A percentile compares a stretch with the other conserved stretches of the same genome.
Conservation (phyloP, 2,797 vertebrate species). For the Cuniculus paca region DNA sequence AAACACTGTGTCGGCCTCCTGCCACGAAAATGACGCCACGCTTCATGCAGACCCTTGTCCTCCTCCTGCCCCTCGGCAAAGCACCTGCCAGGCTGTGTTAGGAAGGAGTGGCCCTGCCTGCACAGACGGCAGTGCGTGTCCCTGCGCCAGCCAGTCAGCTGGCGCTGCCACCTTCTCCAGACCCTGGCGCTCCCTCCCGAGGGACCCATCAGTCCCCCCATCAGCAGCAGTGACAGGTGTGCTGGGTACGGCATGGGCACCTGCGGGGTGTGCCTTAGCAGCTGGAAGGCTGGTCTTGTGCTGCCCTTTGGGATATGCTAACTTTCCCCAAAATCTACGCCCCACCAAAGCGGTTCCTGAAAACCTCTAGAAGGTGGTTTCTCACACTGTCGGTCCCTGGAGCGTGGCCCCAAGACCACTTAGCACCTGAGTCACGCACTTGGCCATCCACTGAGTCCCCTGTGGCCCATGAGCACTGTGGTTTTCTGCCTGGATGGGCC, state of each 20-base stretch:
- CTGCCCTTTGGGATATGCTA: neutral
- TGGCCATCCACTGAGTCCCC: neutral
- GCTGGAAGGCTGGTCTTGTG: too few species aligned
- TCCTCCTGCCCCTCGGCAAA: neutral
- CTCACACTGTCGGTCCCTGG: neutral
- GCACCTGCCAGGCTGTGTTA: constrained; percentile 56
- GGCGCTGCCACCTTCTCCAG: neutral
- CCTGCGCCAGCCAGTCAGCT: fast-evolving
- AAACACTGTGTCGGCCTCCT: constrained; percentile 9
- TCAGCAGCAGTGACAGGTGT: neutral
- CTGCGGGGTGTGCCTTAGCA: neutral
- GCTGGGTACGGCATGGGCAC: fast-evolving
- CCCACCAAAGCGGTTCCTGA: neutral
- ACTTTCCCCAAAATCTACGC: neutral
- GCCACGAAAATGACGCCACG: neutral
- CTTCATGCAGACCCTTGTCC: neutral
- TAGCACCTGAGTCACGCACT: neutral
- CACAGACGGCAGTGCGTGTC: neutral
- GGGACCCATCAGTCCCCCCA: neutral
- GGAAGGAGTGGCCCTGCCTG: neutral
- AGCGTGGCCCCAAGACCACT: neutral
- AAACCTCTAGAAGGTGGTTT: neutral
- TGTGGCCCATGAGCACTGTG: neutral
- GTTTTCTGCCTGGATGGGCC: neutral
- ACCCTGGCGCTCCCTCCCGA: neutral